Percentiles rank a stretch among this genome's conserved stretches.
These are phyloP conservation scores for Eolophus roseicapilla DNA, from an alignment of 2,113 vertebrate genomes.

Conservation along the genomic window DNA sequence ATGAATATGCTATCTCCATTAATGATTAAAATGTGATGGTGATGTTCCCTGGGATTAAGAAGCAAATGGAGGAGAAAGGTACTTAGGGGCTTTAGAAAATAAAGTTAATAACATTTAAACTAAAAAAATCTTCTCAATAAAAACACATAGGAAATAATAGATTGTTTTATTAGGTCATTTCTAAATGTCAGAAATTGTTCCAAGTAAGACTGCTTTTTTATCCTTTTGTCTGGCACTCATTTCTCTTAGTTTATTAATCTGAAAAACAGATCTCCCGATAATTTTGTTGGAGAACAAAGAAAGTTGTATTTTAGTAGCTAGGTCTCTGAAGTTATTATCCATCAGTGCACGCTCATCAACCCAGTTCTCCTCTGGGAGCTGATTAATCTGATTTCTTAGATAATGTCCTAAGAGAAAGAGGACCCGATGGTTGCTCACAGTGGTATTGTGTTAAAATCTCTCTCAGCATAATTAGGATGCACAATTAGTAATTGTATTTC, in stretches of 20 bases:
- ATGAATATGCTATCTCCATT: not conserved
- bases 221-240: not conserved
- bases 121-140: not conserved
- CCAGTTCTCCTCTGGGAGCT: not conserved
- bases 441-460: not conserved
- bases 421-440: not conserved
- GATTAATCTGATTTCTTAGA: not conserved
- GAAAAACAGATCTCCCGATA: not conserved
- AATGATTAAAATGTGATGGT: not conserved
- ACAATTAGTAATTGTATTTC: not conserved
- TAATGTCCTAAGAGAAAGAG: not conserved
- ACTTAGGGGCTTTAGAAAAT: not conserved
- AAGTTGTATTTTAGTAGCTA: not conserved
- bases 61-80: not conserved
- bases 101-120: not conserved
- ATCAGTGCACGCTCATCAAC: not conserved
- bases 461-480: not conserved
- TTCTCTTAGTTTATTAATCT: not conserved
- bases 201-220: not conserved
- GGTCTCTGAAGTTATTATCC: not conserved
- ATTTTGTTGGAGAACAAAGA: not conserved
- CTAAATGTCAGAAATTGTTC: not conserved
- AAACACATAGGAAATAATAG: not conserved
- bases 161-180: not conserved
- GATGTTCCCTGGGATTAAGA: not conserved